A percentile compares a stretch with the other conserved stretches of the same genome.
phyloP scores from a whole-genome alignment of 2,797 vertebrate species.

The Darevskia mixta region DNA sequence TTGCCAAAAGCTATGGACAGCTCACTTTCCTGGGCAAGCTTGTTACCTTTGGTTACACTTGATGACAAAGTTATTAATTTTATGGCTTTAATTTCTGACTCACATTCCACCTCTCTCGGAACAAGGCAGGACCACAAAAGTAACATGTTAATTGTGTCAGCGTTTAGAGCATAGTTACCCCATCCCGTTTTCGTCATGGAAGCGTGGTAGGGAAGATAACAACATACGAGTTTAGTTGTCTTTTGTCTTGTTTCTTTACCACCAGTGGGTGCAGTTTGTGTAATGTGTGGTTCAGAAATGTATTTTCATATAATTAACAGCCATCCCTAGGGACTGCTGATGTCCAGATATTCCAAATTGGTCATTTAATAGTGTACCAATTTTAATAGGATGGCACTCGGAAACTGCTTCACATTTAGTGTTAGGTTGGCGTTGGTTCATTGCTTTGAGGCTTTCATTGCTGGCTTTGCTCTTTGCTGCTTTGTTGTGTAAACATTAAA shows the following conservation, averaged over 20 bases:
- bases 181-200: neutral
- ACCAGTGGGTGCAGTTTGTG: no score
- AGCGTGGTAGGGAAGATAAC: no score
- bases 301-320: no score
- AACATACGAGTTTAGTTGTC: neutral
- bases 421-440: no score
- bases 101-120: neutral
- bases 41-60: neutral
- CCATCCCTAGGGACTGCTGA: neutral
- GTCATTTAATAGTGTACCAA: no score
- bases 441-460: slow-evolving; percentile 11
- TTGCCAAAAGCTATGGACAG: neutral
- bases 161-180: neutral
- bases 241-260: neutral
- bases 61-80: neutral
- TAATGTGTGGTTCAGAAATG: neutral
- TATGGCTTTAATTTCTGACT: neutral
- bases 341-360: no score
- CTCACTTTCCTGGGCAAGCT: no score
- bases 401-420: neutral
- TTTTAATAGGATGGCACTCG: neutral
- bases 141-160: neutral
- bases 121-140: neutral
- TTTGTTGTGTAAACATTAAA: slow-evolving; percentile 40
- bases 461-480: slow-evolving; percentile 26